Conservation (phyloP, 1,140 invertebrate genomes). For the Andrena cerasifolii region DNA sequence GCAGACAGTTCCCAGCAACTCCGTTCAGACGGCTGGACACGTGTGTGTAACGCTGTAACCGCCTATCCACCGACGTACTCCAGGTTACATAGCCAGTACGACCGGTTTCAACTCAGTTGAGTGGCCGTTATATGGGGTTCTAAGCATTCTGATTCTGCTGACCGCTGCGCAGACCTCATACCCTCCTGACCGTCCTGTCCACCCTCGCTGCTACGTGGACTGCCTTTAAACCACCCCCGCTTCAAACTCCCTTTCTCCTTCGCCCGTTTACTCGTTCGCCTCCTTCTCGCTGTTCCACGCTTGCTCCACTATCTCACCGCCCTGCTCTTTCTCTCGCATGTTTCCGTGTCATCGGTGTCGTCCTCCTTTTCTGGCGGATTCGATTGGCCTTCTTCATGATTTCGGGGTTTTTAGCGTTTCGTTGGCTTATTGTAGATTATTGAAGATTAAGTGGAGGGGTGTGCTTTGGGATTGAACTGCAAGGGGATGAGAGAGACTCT, state of each 20-base stretch:
- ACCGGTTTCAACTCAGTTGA: constrained; percentile 68
- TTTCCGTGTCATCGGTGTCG: constrained; percentile 33
- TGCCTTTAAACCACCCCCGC: constrained; percentile 73
- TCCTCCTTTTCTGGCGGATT: background rate
- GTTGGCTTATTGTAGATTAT: no score
- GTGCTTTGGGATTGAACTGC: no score
- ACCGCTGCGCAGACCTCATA: constrained; percentile 64
- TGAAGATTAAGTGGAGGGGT: no score
- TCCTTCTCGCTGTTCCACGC: constrained; percentile 34
- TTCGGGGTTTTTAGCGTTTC: background rate
- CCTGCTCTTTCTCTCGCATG: constrained; percentile 13
- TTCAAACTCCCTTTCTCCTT: constrained; percentile 41
- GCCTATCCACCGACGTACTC: constrained; percentile 32
- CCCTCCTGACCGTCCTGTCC: constrained; percentile 41
- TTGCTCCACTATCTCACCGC: constrained; percentile 1
- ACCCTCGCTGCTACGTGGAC: constrained; percentile 64
- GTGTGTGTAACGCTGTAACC: constrained; percentile 49
- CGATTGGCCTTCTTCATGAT: constrained; percentile 1
- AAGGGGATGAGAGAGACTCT: no score
- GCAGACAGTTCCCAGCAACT: constrained; percentile 50
- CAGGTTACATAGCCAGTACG: constrained; percentile 44
- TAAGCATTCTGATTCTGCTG: constrained; percentile 78
- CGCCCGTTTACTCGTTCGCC: constrained; percentile 24
- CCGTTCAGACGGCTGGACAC: background rate
- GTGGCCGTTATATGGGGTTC: constrained; percentile 76